Evolutionary conservation across 2,888 invertebrate genomes (phyloP).

Genomic region (Cynaeus angustus): DNA sequence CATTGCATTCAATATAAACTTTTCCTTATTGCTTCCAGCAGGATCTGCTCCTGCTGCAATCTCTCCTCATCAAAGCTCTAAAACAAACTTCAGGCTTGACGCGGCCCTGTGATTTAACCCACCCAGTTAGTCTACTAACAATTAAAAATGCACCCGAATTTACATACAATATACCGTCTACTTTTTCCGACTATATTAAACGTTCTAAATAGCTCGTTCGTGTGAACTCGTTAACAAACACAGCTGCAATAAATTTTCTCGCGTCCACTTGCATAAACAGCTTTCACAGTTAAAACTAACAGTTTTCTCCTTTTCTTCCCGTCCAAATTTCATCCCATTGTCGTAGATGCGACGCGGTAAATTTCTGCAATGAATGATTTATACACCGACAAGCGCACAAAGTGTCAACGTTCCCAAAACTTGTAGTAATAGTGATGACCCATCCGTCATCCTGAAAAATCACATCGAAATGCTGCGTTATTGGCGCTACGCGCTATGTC

Average conservation of each 20-base stretch:
- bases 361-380: slow-evolving; percentile 4
- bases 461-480: background rate
- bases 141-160: slow-evolving; percentile 7
- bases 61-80: slow-evolving; percentile 3
- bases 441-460: slow-evolving; percentile 3
- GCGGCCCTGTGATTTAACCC: background rate
- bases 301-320: background rate
- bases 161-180: background rate
- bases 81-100: background rate
- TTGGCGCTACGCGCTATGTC: slow-evolving; percentile 2
- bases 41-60: background rate
- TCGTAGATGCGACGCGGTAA: background rate
- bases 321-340: background rate
- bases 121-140: background rate
- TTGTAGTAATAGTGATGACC: slow-evolving; percentile 6
- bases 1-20: slow-evolving; percentile 3
- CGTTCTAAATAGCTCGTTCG: slow-evolving; percentile 10
- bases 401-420: slow-evolving; percentile 1
- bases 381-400: background rate
- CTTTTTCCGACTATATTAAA: slow-evolving; percentile 7
- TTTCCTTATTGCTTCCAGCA: slow-evolving; percentile 8
- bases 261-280: background rate
- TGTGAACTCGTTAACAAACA: slow-evolving; percentile 15
- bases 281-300: background rate
- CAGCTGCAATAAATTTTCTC: background rate